phyloP scores from a whole-genome alignment of 2,888 invertebrate genomes.

The Elmis aenea region DNA sequence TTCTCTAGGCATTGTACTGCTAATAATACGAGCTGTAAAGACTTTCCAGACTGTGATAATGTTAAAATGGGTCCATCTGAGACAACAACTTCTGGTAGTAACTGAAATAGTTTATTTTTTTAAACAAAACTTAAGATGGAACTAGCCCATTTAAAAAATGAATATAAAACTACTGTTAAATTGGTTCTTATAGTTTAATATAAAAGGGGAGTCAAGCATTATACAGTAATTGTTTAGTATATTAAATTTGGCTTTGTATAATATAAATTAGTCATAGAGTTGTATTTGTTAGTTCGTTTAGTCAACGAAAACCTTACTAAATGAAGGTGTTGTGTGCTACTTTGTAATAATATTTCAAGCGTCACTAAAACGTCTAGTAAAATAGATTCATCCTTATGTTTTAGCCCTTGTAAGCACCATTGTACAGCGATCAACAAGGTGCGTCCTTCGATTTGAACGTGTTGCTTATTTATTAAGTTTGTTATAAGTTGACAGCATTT shows the following conservation, averaged over 20 bases:
- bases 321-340: slow-evolving; percentile 29
- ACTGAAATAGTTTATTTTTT: slow-evolving; percentile 24
- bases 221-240: no score
- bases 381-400: slow-evolving; percentile 31
- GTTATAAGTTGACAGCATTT: slow-evolving; percentile 56
- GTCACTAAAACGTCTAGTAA: slow-evolving; percentile 40
- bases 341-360: slow-evolving; percentile 41
- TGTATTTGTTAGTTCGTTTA: no score
- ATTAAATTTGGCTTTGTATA: no score
- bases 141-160: no score
- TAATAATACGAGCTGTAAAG: slow-evolving; percentile 27
- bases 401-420: slow-evolving; percentile 43
- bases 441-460: slow-evolving; percentile 44
- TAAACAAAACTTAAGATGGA: no score
- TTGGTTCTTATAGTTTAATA: no score
- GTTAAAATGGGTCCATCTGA: slow-evolving; percentile 19
- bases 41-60: slow-evolving; percentile 11
- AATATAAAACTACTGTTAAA: no score
- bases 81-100: slow-evolving; percentile 24
- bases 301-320: no score
- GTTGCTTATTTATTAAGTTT: slow-evolving; percentile 53
- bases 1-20: slow-evolving; percentile 40
- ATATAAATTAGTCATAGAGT: no score
- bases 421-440: slow-evolving; percentile 36
- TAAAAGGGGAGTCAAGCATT: no score